Percentiles rank a stretch among this genome's conserved stretches.
Evolutionary conservation across 2,888 invertebrate species (phyloP).

Genomic region (Dromius quadrimaculatus): DNA sequence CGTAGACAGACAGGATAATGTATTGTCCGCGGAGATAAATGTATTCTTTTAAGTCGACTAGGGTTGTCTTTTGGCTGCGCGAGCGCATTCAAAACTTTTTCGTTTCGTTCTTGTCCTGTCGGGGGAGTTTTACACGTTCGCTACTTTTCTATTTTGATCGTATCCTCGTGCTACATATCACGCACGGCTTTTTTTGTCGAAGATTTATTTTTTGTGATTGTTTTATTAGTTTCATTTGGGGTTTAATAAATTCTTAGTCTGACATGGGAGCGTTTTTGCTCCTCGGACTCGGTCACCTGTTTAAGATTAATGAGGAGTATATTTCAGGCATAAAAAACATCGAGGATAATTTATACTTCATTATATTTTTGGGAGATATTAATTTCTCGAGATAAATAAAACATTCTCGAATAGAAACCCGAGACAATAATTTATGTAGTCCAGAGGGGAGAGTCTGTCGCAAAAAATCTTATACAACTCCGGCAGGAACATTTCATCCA

Average conservation of each 20-base stretch:
- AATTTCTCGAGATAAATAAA: no score
- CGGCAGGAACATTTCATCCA: no score
- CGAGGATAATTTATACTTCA: background rate
- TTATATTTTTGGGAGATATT: no score
- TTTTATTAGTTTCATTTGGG: conserved; percentile 36
- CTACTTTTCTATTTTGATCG: conserved; percentile 27
- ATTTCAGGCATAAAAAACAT: background rate
- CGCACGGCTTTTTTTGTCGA: conserved; percentile 23
- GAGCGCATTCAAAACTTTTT: conserved; percentile 16
- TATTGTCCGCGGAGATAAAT: conserved; percentile 51
- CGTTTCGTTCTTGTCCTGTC: conserved; percentile 19
- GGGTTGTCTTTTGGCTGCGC: conserved; percentile 8
- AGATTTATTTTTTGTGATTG: conserved; percentile 35
- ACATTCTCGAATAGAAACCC: no score
- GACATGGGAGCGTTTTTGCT: conserved; percentile 8
- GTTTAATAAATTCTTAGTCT: conserved; percentile 25
- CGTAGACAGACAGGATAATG: conserved; percentile 50
- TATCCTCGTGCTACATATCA: conserved; percentile 16
- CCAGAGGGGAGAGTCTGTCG: no score
- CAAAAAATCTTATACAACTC: no score
- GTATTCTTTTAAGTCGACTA: conserved; percentile 50
- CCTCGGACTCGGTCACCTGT: conserved; percentile 5
- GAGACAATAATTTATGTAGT: no score
- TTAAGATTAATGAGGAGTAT: conserved; percentile 18
- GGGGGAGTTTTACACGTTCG: background rate